Evolutionary conservation across 1,140 invertebrate genomes (phyloP), one percentile per base, ranked within the genome.

Genomic region (Drosophila willistoni): DNA sequence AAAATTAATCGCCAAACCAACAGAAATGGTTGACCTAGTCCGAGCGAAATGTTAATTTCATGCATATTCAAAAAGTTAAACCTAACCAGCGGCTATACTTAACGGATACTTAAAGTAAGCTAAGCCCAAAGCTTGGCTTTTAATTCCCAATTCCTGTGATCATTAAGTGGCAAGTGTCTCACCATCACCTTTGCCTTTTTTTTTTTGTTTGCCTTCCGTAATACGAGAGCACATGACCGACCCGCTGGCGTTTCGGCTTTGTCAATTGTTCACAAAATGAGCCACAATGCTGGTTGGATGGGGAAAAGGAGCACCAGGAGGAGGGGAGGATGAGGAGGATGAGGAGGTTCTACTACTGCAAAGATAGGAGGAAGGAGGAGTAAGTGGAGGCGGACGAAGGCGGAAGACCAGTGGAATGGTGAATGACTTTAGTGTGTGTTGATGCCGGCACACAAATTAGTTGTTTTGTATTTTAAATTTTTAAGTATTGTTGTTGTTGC

Each of bases 401-500:
- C 10, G 34, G 34, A 36, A 12, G 34, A 36, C 29, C 29, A 12
- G 36, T 39, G 54, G 67, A 59, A 59, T 57, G 33, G 29, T 56
- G 56, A 59, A 59, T 59, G 56, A 59, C 56, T 59, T 59, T 54
- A 36, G 36, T 39, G 36, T 39, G 36, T 36, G 55, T 34, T 34
- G 67, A 68, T 41, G 64, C 39, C 73, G 71, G 79, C 79, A 56
- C 59, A 67, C 65, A 81, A 81, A 73, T 81, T 82, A 74, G 79
- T 78, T 77, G 68, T 77, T 77, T 77, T 77, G 74, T 77, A 77
- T 62, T 66, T 71, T 77, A 66, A 74, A 69, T 78, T 81, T 81
- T 57, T 74, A 69, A 67, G 47, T 54, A 51, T 71, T 71, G 55
- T 81, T 63, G 66, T 80, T 57, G 59, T 41, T 68, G 60, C 65